Percentiles rank a stretch among this genome's conserved stretches.
Evolutionary conservation across 1,140 invertebrate genomes (phyloP).

Genomic region (Wiebesia pumilae): DNA sequence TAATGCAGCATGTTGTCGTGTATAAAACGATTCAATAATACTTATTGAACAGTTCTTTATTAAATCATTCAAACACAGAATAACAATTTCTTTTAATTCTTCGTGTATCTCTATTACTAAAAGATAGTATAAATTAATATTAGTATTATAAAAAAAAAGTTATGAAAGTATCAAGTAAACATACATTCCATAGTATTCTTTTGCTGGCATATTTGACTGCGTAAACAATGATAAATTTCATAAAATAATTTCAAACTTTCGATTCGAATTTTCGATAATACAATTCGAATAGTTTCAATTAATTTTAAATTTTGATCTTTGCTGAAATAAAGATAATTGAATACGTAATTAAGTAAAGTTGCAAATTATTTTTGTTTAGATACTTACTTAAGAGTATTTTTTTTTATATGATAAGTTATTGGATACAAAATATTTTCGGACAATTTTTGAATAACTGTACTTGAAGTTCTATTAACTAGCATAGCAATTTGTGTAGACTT

Average conservation of each 20-base stretch:
- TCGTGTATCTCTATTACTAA: conserved; percentile 74
- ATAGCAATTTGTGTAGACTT: conserved; percentile 63
- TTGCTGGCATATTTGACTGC: conserved; percentile 74
- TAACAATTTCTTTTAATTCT: conserved; percentile 77
- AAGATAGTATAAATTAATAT: conserved; percentile 62
- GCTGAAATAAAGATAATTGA: conserved; percentile 55
- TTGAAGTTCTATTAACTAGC: conserved; percentile 64
- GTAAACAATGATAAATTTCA: conserved; percentile 72
- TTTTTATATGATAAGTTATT: conserved; percentile 73
- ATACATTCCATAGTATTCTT: conserved; percentile 73
- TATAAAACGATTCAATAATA: conserved; percentile 74
- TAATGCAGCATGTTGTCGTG: conserved; percentile 73
- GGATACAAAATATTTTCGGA: conserved; percentile 76
- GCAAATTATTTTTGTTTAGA: background rate
- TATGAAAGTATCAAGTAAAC: conserved; percentile 38
- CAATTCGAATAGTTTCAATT: conserved; percentile 68
- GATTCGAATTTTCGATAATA: conserved; percentile 71
- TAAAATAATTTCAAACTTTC: conserved; percentile 72
- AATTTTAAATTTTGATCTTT: conserved; percentile 72
- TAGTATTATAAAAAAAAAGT: conserved; percentile 60
- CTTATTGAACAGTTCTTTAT: conserved; percentile 71
- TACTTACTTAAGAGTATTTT: conserved; percentile 69
- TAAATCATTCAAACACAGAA: conserved; percentile 75
- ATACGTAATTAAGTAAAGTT: conserved; percentile 64
- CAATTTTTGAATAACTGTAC: conserved; percentile 72